Conservation (phyloP, 64 coral and sea anemone genomes). For the Catalaphyllia jardinei region DNA sequence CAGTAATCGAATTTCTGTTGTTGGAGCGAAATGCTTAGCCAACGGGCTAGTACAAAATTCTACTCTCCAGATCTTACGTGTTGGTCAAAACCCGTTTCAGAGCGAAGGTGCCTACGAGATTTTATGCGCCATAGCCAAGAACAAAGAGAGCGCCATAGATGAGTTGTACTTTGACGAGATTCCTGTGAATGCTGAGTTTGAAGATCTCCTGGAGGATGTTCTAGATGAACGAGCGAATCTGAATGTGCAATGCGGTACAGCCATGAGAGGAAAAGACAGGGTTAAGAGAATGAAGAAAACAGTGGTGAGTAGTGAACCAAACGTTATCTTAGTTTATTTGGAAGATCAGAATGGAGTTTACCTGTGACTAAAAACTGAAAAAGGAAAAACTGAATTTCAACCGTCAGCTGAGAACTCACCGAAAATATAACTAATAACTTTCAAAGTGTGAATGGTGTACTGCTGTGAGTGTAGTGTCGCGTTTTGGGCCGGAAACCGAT, state of each 20-base stretch:
- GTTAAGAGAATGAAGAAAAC: slow-evolving; percentile 72
- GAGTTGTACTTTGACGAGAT: slow-evolving; percentile 87
- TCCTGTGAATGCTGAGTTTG: slow-evolving; percentile 79
- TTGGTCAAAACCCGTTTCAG: slow-evolving; percentile 61
- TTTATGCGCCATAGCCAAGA: slow-evolving; percentile 56
- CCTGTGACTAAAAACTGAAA: too few species aligned
- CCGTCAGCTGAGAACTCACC: too few species aligned
- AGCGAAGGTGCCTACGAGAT: slow-evolving; percentile 62
- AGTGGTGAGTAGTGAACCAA: slow-evolving; percentile 66
- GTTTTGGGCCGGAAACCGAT: too few species aligned
- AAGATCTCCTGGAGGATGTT: slow-evolving; percentile 72
- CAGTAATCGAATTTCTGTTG: slow-evolving; percentile 73
- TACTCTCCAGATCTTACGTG: slow-evolving; percentile 62
- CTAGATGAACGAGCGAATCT: slow-evolving; percentile 64
- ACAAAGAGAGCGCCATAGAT: slow-evolving; percentile 64
- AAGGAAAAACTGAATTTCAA: too few species aligned
- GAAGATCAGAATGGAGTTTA: too few species aligned
- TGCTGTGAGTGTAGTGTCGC: too few species aligned
- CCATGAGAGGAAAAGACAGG: slow-evolving; percentile 82
- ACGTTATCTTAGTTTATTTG: too few species aligned
- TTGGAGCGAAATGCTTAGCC: slow-evolving; percentile 60
- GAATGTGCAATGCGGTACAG: slow-evolving; percentile 76
- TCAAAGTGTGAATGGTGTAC: too few species aligned
- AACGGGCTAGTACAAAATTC: slow-evolving; percentile 71
- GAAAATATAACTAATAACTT: too few species aligned